Evolutionary conservation across 2,888 invertebrate genomes (phyloP).

Genomic region (Volucella inanis): DNA sequence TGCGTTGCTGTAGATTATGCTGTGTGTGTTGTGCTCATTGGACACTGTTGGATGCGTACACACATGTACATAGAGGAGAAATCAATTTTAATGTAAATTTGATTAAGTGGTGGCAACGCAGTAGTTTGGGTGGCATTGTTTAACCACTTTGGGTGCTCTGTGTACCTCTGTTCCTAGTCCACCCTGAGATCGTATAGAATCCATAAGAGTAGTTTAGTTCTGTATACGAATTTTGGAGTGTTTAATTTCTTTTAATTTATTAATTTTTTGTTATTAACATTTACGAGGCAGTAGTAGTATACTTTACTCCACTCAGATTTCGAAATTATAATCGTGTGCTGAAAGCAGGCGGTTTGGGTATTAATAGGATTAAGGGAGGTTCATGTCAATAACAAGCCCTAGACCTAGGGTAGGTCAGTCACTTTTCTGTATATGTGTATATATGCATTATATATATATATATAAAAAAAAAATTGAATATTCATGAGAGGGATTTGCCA

Average conservation of each 20-base stretch:
- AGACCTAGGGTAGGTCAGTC: slow-evolving; percentile 30
- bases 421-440: background rate
- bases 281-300: slow-evolving; percentile 19
- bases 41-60: background rate
- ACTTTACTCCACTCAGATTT: background rate
- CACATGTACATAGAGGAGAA: slow-evolving; percentile 45
- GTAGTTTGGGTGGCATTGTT: slow-evolving; percentile 22
- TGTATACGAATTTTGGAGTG: slow-evolving; percentile 7
- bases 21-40: background rate
- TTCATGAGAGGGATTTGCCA: slow-evolving; percentile 57
- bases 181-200: slow-evolving; percentile 17
- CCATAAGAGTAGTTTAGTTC: background rate
- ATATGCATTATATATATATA: background rate
- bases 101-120: slow-evolving; percentile 45
- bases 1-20: background rate
- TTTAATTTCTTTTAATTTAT: slow-evolving; percentile 38
- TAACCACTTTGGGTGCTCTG: slow-evolving; percentile 24
- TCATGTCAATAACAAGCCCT: slow-evolving; percentile 13
- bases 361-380: background rate
- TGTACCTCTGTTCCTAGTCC: too few relatives aligned
- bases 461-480: slow-evolving; percentile 33
- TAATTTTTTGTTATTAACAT: slow-evolving; percentile 38
- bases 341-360: slow-evolving; percentile 2
- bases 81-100: slow-evolving; percentile 65
- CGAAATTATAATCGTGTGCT: slow-evolving; percentile 36